Percentiles rank a stretch among this genome's conserved stretches.
These are phyloP conservation scores for Cettia cetti DNA, from an alignment of 2,113 vertebrate genomes.

Conservation along the genomic window DNA sequence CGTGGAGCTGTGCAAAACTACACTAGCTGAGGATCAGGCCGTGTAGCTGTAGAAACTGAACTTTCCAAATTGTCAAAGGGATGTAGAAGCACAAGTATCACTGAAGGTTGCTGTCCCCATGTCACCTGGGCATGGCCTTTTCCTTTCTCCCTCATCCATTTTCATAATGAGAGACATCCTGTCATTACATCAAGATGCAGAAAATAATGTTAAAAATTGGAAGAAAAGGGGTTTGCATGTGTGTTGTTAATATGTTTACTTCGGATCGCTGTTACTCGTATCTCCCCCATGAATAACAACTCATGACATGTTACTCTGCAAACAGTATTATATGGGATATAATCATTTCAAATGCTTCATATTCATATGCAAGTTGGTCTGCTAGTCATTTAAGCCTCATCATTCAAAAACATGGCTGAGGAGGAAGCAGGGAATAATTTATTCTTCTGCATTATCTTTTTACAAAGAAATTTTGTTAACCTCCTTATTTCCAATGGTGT, in stretches of 20 bases:
- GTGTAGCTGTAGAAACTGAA: background rate
- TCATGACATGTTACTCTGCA: background rate
- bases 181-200: background rate
- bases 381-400: background rate
- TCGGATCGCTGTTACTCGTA: background rate
- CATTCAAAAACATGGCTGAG: background rate
- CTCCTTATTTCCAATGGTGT: background rate
- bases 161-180: background rate
- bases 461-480: background rate
- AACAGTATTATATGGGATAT: background rate
- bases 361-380: constrained; percentile 41
- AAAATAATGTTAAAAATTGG: background rate
- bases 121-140: background rate
- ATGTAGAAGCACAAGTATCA: background rate
- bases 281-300: background rate
- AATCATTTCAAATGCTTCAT: constrained; percentile 36
- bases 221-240: background rate
- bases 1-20: background rate
- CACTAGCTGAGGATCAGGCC: background rate
- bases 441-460: background rate
- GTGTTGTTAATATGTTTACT: background rate
- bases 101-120: background rate
- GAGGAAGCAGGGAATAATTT: background rate
- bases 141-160: background rate
- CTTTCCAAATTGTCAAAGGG: background rate